These are phyloP conservation scores for Poecilobothrus nobilitatus DNA, from an alignment of 2,888 invertebrate species.

Conservation along the genomic window DNA sequence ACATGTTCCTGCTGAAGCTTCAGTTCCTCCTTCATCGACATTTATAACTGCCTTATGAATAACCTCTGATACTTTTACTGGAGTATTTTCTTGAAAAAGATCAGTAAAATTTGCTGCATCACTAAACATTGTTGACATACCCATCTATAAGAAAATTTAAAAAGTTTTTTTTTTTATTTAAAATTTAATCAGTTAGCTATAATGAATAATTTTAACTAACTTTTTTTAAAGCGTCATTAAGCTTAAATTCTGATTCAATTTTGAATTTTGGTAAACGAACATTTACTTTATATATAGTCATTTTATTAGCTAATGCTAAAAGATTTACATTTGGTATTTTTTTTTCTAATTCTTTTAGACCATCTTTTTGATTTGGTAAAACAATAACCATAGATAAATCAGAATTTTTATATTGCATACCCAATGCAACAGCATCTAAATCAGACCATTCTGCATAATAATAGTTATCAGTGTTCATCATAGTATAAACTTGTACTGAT, in stretches of 20 bases:
- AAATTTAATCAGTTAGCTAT: neutral
- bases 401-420: slow-evolving; percentile 61
- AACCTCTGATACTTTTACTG: slow-evolving; percentile 58
- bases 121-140: slow-evolving; percentile 58
- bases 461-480: slow-evolving; percentile 51
- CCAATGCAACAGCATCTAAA: slow-evolving; percentile 52
- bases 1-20: slow-evolving; percentile 74
- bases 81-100: slow-evolving; percentile 46
- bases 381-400: slow-evolving; percentile 67
- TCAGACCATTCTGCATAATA: slow-evolving; percentile 45
- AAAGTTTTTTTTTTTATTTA: neutral
- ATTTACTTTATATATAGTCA: slow-evolving; percentile 46
- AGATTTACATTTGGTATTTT: slow-evolving; percentile 53
- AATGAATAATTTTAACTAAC: slow-evolving; percentile 43
- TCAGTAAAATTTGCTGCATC: slow-evolving; percentile 54
- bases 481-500: slow-evolving; percentile 55
- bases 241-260: slow-evolving; percentile 63
- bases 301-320: slow-evolving; percentile 44
- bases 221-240: slow-evolving; percentile 54
- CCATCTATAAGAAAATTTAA: slow-evolving; percentile 49
- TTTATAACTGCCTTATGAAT: slow-evolving; percentile 79
- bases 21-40: slow-evolving; percentile 81
- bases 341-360: slow-evolving; percentile 53
- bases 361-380: slow-evolving; percentile 59
- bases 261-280: slow-evolving; percentile 71